A percentile compares a stretch with the other conserved stretches of the same genome.
Conservation (phyloP, 2,888 invertebrate genomes). For the Protula sp. region DNA sequence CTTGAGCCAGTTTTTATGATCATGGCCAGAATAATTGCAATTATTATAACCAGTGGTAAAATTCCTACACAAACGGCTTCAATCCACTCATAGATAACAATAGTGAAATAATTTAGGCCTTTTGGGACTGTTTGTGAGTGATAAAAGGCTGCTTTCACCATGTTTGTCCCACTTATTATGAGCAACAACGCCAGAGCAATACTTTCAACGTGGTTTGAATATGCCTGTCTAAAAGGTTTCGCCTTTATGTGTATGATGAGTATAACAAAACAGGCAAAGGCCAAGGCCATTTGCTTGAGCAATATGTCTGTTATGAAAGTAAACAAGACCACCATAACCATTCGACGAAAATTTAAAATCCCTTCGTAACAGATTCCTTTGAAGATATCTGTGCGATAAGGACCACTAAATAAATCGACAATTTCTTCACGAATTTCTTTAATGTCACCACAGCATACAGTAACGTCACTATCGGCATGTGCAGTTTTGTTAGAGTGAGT, state of each 20-base stretch:
- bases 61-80: constrained; percentile 9
- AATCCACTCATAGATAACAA: constrained; percentile 17
- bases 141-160: constrained; percentile 14
- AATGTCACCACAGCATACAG: constrained; percentile 3
- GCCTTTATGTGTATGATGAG: constrained; percentile 9
- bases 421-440: constrained; percentile 2
- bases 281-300: constrained; percentile 5
- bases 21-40: not conserved
- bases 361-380: constrained; percentile 20
- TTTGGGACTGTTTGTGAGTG: constrained; percentile 1
- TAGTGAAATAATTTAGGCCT: constrained; percentile 6
- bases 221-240: constrained; percentile 8
- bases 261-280: constrained; percentile 2
- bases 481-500: not conserved
- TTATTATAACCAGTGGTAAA: constrained; percentile 6
- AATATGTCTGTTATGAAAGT: constrained; percentile 7
- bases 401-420: constrained; percentile 11
- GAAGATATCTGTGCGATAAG: constrained; percentile 8
- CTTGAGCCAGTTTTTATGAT: not conserved
- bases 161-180: constrained; percentile 8
- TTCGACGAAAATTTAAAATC: constrained; percentile 14
- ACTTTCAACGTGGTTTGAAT: constrained; percentile 14
- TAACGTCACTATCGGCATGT: too few species aligned
- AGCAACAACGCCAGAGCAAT: constrained; percentile 11
- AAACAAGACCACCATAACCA: constrained; percentile 9